Base-by-base conservation (phyloP, 2,113 vertebrate species). In the Phocoena sinus region DNA sequence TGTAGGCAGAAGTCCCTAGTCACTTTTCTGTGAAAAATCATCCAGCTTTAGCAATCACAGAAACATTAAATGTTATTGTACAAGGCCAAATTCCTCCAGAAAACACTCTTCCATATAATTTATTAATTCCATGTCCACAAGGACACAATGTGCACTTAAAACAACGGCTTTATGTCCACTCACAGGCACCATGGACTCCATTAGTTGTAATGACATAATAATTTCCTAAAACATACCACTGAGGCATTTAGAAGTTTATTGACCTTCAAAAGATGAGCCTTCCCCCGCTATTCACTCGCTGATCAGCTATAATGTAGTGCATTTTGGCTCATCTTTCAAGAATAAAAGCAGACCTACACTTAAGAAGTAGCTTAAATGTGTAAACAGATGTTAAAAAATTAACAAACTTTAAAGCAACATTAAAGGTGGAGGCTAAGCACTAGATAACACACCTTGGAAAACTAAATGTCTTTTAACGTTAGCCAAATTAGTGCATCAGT, bases 401-500 rank as follows among this genome's bases (percentile, higher is more conserved):
- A 89, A 41, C 3, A 91, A 31, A 80, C n/a, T 38, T 44, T 77
- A 89, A 95, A 94, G 4, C 31, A 65, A 33, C 7, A 53, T 18
- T 84, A 73, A 83, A 95, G 12, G 15, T 36, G 23, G 36, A 86
- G 0, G 65, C 17, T 89, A 93, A 74, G 17, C 1, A 63, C 21
- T 47, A 82, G 36, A 44, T 53, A 95, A 41, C 25, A 84, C 23
- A 94, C 14, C 47, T 58, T 81, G 13, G 21, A 83, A 76, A 98
- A 95, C 92, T 76, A 97, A 96, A 82, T 0, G 1, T 92, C 83
- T 95, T 82, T 81, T 56, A 41, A 50, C n/a, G 94, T 97, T 86
- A 63, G 85, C 92, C 89, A 95, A 92, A 92, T 92, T 95, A 96
- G 73, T 83, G 20, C 82, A 95, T 95, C 91, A 91, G 92, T 97